Evolutionary conservation across 1,140 invertebrate genomes (phyloP).

Genomic region (Bombus sylvicola): DNA sequence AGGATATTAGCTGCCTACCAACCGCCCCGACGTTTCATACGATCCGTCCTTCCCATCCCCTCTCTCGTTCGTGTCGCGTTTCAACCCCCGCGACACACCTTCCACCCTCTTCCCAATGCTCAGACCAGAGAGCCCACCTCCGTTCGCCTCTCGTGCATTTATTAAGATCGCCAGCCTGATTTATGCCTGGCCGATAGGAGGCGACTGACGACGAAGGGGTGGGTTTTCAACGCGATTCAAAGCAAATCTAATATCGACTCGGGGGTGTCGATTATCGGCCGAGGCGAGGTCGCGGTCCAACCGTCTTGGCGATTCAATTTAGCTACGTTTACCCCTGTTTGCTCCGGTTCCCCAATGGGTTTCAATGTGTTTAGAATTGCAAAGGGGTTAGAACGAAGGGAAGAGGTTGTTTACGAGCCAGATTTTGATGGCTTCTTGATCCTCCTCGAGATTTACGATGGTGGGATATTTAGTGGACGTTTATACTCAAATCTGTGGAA

Average conservation of each 20-base stretch:
- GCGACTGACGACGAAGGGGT: slow-evolving; percentile 29
- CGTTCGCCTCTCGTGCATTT: slow-evolving; percentile 75
- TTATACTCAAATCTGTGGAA: too few species aligned
- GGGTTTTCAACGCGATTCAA: slow-evolving; percentile 73
- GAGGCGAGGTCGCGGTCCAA: not conserved
- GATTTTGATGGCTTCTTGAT: not conserved
- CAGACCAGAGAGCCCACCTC: slow-evolving; percentile 1
- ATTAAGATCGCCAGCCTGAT: slow-evolving; percentile 81
- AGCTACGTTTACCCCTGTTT: not conserved
- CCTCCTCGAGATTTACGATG: not conserved
- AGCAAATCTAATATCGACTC: slow-evolving; percentile 74
- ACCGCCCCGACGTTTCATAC: slow-evolving; percentile 76
- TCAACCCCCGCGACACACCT: slow-evolving; percentile 19
- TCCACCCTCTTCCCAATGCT: slow-evolving; percentile 5
- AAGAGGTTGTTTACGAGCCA: not conserved
- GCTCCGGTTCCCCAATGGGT: not conserved
- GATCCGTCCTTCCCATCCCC: slow-evolving; percentile 49
- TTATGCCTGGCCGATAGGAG: slow-evolving; percentile 74
- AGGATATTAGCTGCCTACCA: slow-evolving; percentile 83
- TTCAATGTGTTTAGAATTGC: not conserved
- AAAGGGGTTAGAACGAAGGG: not conserved
- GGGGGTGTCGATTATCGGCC: slow-evolving; percentile 61
- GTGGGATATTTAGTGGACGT: not conserved
- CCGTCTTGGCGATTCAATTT: slow-evolving; percentile 8
- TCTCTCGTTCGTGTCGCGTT: slow-evolving; percentile 41